These are phyloP conservation scores for Dascyllus trimaculatus DNA, from an alignment of 2,113 vertebrate species.

Conservation along the genomic window DNA sequence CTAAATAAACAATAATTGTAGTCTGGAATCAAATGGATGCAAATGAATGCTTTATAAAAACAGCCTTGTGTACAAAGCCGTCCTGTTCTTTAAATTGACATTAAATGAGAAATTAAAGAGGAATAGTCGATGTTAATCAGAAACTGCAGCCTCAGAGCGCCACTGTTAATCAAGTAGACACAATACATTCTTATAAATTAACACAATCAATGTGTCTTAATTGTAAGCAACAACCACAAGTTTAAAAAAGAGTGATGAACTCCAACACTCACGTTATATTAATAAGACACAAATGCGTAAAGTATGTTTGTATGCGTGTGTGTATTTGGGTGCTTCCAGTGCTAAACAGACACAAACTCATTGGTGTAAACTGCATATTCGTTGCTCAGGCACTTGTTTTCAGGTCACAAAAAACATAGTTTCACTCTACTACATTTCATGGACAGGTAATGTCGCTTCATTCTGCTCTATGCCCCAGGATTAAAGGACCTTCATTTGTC, in stretches of 20 bases:
- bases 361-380: constrained; percentile 72
- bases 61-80: neutral
- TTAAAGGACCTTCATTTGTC: constrained; percentile 14
- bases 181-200: constrained; percentile 46
- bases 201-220: constrained; percentile 59
- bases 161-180: constrained; percentile 14
- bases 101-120: neutral
- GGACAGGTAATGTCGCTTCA: constrained; percentile 27
- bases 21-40: neutral
- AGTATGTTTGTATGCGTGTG: neutral
- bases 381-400: constrained; percentile 78
- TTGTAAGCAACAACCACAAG: constrained; percentile 12
- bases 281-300: constrained; percentile 46
- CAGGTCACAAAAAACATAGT: constrained; percentile 32
- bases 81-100: neutral
- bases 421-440: constrained; percentile 10
- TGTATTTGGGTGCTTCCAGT: constrained; percentile 48
- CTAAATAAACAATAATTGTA: neutral
- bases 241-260: constrained; percentile 22
- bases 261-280: constrained; percentile 1
- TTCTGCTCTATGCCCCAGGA: constrained; percentile 18
- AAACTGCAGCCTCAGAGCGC: constrained; percentile 31
- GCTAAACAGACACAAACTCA: constrained; percentile 49
- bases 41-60: constrained; percentile 13
- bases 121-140: constrained; percentile 12